These are phyloP conservation scores for Leiothrix lutea DNA, from an alignment of 2,113 vertebrate species.

Conservation along the genomic window DNA sequence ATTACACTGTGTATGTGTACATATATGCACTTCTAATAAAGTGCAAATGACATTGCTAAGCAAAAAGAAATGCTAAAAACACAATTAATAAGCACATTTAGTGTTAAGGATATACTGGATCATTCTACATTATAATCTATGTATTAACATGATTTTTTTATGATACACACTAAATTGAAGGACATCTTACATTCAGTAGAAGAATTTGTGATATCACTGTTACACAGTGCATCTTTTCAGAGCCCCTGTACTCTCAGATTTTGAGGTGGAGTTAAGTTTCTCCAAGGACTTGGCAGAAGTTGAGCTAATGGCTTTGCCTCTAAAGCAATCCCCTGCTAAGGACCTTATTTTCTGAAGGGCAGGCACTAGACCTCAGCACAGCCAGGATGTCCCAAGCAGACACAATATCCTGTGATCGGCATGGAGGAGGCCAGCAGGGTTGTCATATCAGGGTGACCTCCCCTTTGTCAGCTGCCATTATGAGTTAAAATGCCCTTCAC, in stretches of 20 bases:
- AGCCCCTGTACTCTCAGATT: background rate
- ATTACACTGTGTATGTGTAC: background rate
- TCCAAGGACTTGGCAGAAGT: background rate
- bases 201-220: background rate
- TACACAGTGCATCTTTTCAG: fast-evolving
- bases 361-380: background rate
- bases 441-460: background rate
- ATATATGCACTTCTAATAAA: background rate
- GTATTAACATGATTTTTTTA: background rate
- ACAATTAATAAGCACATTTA: background rate
- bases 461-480: background rate
- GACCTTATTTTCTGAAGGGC: background rate
- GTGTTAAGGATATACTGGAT: background rate
- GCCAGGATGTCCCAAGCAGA: background rate
- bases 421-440: background rate
- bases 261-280: background rate
- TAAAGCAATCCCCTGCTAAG: background rate
- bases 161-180: fast-evolving
- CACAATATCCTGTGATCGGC: background rate
- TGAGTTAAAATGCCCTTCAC: background rate
- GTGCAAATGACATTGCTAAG: background rate
- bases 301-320: background rate
- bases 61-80: background rate
- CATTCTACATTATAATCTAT: background rate
- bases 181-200: background rate